Evolutionary conservation across 2,888 invertebrate species (phyloP).

Genomic region (Blastobasis adustella): DNA sequence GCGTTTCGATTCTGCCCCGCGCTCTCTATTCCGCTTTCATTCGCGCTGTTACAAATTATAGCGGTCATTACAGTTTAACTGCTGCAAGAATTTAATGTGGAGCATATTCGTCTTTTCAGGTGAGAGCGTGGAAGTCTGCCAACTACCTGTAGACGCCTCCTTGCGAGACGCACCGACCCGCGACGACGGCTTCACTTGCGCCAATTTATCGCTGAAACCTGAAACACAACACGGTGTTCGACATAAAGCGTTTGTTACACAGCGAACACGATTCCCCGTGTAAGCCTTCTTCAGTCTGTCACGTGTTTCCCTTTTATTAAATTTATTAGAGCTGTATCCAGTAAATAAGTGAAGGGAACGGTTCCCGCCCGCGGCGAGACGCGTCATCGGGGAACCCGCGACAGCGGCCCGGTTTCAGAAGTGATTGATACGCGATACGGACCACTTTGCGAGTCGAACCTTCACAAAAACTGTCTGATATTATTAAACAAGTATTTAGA

Average conservation of each 20-base stretch:
- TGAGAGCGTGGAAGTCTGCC: conserved; percentile 56
- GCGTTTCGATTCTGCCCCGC: conserved; percentile 8
- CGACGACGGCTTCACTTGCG: conserved; percentile 15
- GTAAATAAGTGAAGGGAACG: conserved; percentile 56
- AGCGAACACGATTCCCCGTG: conserved; percentile 25
- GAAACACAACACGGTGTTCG: conserved; percentile 10
- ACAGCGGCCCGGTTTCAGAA: conserved; percentile 7
- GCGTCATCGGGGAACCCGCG: conserved; percentile 52
- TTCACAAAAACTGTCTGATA: too few relatives aligned
- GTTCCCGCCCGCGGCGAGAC: conserved; percentile 22
- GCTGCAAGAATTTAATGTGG: conserved; percentile 34
- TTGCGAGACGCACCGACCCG: conserved; percentile 39
- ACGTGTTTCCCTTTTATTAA: conserved; percentile 56
- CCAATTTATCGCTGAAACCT: neutral
- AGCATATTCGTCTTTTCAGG: conserved; percentile 50
- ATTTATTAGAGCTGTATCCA: conserved; percentile 59
- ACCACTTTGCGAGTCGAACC: too few relatives aligned
- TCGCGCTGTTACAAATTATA: conserved; percentile 1
- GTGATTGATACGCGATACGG: neutral
- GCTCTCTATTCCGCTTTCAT: conserved; percentile 1
- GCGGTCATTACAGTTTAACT: neutral
- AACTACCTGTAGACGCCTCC: conserved; percentile 67
- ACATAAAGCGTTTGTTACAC: conserved; percentile 9
- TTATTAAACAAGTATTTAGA: too few relatives aligned
- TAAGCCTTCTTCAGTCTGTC: conserved; percentile 37